Evolutionary conservation across 2,888 invertebrate genomes (phyloP).

Genomic region (Lepidochitona cinerea): DNA sequence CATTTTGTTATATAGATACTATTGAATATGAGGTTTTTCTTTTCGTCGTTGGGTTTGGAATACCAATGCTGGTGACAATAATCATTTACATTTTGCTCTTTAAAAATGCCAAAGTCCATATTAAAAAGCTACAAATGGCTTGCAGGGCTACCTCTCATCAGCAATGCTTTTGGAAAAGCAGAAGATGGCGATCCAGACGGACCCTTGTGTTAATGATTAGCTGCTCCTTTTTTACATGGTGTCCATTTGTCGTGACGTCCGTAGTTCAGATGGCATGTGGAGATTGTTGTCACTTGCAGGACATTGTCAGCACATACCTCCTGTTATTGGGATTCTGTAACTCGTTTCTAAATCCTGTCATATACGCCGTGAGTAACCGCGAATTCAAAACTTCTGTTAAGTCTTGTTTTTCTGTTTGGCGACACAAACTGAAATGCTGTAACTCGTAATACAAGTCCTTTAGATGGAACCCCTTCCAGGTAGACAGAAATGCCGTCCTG

Average conservation of each 20-base stretch:
- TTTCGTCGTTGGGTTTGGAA: constrained; percentile 31
- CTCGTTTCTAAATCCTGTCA: constrained; percentile 57
- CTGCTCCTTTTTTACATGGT: constrained; percentile 48
- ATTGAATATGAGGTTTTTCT: constrained; percentile 39
- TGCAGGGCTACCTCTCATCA: constrained; percentile 19
- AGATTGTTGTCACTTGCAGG: constrained; percentile 37
- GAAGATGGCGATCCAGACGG: constrained; percentile 43
- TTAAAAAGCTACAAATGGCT: constrained; percentile 48
- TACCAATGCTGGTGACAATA: constrained; percentile 42
- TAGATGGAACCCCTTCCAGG: too few species aligned
- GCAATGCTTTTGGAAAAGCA: constrained; percentile 36
- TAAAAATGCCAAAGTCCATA: constrained; percentile 43
- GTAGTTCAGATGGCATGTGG: constrained; percentile 30
- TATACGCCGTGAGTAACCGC: constrained; percentile 54
- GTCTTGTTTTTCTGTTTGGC: neutral
- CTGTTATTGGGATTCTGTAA: constrained; percentile 55
- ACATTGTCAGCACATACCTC: constrained; percentile 48
- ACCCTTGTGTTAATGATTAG: constrained; percentile 44
- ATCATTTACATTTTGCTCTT: constrained; percentile 41
- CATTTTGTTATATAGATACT: constrained; percentile 44
- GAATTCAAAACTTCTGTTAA: constrained; percentile 32
- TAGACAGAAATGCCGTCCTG: too few species aligned
- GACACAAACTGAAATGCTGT: neutral
- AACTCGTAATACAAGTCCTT: too few species aligned
- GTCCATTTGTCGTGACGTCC: constrained; percentile 44